These are phyloP conservation scores for Sarcophaga variegata DNA, from an alignment of 2,888 invertebrate species.

Conservation along the genomic window DNA sequence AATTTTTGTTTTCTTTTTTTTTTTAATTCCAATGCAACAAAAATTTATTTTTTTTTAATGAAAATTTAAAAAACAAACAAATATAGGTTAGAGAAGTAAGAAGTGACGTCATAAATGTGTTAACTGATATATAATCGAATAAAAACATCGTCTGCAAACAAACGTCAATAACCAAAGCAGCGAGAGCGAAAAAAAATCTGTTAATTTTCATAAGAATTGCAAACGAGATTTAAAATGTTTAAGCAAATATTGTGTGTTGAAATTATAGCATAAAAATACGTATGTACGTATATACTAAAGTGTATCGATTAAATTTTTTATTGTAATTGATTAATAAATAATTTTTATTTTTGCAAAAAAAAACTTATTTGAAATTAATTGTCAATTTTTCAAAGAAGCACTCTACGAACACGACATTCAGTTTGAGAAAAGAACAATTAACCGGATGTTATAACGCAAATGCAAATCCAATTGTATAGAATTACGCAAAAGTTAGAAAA, in stretches of 20 bases:
- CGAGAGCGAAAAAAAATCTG: neutral
- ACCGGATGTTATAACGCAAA: no score
- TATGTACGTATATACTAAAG: no score
- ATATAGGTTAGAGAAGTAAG: neutral
- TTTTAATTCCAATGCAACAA: neutral
- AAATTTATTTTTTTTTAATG: neutral
- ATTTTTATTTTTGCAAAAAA: no score
- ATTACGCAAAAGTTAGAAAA: no score
- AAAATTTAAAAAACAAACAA: neutral
- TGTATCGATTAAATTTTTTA: no score
- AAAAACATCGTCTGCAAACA: conserved; percentile 15
- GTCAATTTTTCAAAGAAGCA: no score
- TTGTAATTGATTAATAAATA: no score
- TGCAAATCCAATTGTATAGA: no score
- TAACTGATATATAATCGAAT: neutral
- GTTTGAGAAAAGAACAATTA: no score
- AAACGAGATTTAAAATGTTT: neutral
- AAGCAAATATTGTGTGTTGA: neutral
- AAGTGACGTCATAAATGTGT: conserved; percentile 29
- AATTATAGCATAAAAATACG: neutral
- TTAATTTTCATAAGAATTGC: conserved; percentile 16
- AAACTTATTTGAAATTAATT: no score
- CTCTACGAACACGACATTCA: no score
- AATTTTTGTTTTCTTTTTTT: neutral
- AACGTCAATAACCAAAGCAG: conserved; percentile 13